Percentiles rank a stretch among this genome's conserved stretches.
Evolutionary conservation across 2,888 invertebrate genomes (phyloP).

Genomic region (Cerastoderma edule): DNA sequence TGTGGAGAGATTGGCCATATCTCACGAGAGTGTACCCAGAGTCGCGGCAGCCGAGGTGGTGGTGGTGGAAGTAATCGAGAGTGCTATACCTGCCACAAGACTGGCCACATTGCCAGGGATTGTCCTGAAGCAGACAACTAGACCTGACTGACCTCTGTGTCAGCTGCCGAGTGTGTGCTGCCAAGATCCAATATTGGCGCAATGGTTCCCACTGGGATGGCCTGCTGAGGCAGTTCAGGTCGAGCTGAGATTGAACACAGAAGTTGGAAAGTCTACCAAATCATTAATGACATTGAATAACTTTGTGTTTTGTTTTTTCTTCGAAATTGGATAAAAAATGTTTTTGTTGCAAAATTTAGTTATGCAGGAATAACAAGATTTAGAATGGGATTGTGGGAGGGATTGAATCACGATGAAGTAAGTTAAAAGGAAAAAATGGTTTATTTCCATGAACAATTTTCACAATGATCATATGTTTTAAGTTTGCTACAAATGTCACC

Average conservation of each 20-base stretch:
- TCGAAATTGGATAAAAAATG: conserved; percentile 4
- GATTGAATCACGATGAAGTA: too few species aligned
- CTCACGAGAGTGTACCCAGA: conserved; percentile 91
- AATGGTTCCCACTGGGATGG: not conserved
- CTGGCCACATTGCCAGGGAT: conserved; percentile 96
- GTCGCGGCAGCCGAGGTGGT: conserved; percentile 84
- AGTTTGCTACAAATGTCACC: too few species aligned
- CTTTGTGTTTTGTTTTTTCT: conserved; percentile 8
- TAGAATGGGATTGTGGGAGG: too few species aligned
- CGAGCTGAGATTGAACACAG: conserved; percentile 24
- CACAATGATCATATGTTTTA: too few species aligned
- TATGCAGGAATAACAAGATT: too few species aligned
- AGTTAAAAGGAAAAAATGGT: too few species aligned
- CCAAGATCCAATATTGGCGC: not conserved
- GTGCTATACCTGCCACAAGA: conserved; percentile 84
- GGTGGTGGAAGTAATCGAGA: conserved; percentile 78
- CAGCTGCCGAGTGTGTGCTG: conserved; percentile 33
- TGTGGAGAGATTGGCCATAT: conserved; percentile 90
- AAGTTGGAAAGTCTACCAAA: conserved; percentile 14
- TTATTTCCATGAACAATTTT: too few species aligned
- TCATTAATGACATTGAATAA: conserved; percentile 11
- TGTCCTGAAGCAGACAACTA: conserved; percentile 86
- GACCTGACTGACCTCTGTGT: conserved; percentile 2
- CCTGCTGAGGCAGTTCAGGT: not conserved
- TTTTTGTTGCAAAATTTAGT: conserved; percentile 25